A percentile compares a stretch with the other conserved stretches of the same genome.
These are phyloP conservation scores for Pheosia tremula DNA, from an alignment of 2,888 invertebrate species.

Conservation along the genomic window DNA sequence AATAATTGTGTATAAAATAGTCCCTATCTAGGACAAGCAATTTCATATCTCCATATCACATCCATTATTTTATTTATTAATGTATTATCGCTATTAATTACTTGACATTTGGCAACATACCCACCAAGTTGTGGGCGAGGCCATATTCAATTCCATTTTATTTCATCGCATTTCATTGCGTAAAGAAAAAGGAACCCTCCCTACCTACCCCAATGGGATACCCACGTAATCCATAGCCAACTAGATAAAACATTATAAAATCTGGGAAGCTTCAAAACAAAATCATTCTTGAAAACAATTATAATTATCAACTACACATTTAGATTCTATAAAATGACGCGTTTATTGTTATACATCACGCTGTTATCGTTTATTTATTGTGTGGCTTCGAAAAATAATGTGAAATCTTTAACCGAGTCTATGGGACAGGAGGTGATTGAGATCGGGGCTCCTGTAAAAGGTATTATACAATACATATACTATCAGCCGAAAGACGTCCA, in stretches of 20 bases:
- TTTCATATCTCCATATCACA: too few species aligned
- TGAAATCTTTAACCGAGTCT: conserved; percentile 58
- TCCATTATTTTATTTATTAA: too few species aligned
- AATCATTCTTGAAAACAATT: conserved; percentile 5
- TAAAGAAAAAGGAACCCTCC: too few species aligned
- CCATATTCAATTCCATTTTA: too few species aligned
- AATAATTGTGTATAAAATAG: too few species aligned
- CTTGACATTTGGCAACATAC: too few species aligned
- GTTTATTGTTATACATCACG: conserved; percentile 21
- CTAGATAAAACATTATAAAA: conserved; percentile 36
- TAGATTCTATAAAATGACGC: conserved; percentile 44
- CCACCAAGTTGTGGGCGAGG: too few species aligned
- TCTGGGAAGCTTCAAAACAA: conserved; percentile 23
- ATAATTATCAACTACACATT: not conserved
- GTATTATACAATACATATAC: conserved; percentile 35
- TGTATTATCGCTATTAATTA: too few species aligned
- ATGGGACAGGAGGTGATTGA: conserved; percentile 73
- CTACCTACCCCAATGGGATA: too few species aligned
- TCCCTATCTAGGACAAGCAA: too few species aligned
- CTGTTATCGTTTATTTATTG: conserved; percentile 30
- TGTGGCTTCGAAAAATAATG: conserved; percentile 44
- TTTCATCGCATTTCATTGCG: too few species aligned
- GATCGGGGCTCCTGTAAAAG: conserved; percentile 62
- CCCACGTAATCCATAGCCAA: conserved; percentile 31
- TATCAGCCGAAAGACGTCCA: too few species aligned